These are phyloP conservation scores for Meleagris gallopavo DNA, from an alignment of 2,113 vertebrate genomes.

Conservation along the genomic window DNA sequence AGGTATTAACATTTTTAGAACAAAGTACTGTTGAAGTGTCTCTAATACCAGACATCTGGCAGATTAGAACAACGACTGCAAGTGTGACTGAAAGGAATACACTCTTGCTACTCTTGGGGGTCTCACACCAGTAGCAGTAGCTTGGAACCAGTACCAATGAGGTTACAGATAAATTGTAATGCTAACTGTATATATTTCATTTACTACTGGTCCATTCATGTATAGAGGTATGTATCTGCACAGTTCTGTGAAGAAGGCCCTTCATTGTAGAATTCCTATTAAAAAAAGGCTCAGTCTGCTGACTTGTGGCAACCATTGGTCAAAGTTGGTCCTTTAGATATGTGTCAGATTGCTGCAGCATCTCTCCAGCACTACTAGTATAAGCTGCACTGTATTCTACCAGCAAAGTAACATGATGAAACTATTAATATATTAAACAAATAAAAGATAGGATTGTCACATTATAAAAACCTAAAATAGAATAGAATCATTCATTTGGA, in stretches of 20 bases:
- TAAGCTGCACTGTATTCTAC: background rate
- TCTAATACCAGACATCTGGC: background rate
- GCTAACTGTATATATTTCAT: background rate
- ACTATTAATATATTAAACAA: background rate
- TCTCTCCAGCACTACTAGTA: background rate
- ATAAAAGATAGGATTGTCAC: background rate
- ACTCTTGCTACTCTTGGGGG: background rate
- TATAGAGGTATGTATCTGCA: background rate
- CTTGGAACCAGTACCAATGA: background rate
- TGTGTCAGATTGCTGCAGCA: background rate
- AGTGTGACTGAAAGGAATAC: background rate
- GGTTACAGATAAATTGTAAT: background rate
- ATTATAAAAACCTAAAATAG: background rate
- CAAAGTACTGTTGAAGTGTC: background rate
- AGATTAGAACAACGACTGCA: background rate
- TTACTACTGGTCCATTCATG: background rate
- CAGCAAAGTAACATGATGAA: background rate
- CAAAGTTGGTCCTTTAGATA: background rate
- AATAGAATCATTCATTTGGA: background rate
- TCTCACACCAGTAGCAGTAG: background rate
- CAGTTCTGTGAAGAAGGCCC: background rate
- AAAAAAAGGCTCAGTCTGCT: background rate
- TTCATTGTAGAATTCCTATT: background rate
- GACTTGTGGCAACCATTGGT: background rate
- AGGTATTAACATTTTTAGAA: background rate